Evolutionary conservation across 2,888 invertebrate genomes (phyloP).

Genomic region (Tupiocoris notatus): DNA sequence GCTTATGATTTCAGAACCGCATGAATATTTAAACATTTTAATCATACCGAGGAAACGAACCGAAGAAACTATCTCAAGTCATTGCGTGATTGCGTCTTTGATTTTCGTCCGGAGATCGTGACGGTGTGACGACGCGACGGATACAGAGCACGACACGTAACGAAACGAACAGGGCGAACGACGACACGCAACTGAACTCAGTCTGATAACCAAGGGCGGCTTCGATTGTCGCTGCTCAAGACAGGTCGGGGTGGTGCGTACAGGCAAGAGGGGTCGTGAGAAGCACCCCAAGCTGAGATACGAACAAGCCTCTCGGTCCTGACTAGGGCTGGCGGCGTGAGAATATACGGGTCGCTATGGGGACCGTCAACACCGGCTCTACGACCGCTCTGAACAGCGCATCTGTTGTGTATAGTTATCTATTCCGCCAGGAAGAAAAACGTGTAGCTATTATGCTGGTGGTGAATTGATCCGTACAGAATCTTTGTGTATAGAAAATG

Average conservation of each 20-base stretch:
- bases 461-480: no score
- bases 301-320: no score
- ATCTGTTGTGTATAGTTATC: no score
- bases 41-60: no score
- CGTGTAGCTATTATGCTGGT: no score
- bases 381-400: no score
- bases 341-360: constrained; percentile 22
- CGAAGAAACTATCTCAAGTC: neutral
- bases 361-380: neutral
- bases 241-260: neutral
- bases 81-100: neutral
- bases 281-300: neutral
- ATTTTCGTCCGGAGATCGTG: neutral
- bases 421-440: no score
- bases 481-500: no score
- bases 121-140: neutral
- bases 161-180: neutral
- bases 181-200: neutral
- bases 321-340: no score
- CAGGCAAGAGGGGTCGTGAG: no score
- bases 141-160: neutral
- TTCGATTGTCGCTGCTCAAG: neutral
- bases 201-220: neutral
- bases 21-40: no score
- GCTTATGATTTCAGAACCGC: no score